Evolutionary conservation across 2,113 vertebrate species (phyloP), one percentile per base, ranked within the genome.

Genomic region (Ochotona curzoniae): DNA sequence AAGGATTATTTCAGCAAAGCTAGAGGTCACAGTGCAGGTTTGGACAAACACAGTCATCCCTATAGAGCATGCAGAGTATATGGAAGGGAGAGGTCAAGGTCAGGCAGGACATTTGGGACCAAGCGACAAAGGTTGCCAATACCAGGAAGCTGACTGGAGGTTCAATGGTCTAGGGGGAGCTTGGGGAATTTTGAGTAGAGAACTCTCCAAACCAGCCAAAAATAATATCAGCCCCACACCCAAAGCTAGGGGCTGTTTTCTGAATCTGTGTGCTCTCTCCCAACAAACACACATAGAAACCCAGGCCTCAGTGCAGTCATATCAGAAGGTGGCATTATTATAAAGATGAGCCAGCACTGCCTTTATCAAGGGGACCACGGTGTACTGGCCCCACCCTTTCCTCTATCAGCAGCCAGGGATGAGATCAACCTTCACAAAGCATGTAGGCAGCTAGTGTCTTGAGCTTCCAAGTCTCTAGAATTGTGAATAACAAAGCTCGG

Each of bases 111-210:
- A 2, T 32, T 10, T 17, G 54, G 67, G 54, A 70, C 12, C 54
- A 79, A 73, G 30, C n/a, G 9, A 32, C 38, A 32, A 74, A 63
- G 57, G 14, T 12, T 32, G 32, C 87, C n/a, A 80, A 20, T 9
- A 44, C 10, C 63, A 63, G 57, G 66, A 35, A 54, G 54, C 18
- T 75, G 75, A 47, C 11, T 8, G 18, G 64, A 54, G 51, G 79
- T 20, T 79, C 71, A 60, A 64, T 21, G 14, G 70, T 38, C 21
- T 51, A 25, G 28, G n/a, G 10, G 35, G 25, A 69, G 49, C 5
- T 49, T 12, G 74, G 70, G 76, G 91, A 60, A 20, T 83, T 49
- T 66, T 47, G 21, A 74, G 75, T 47, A 69, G 83, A 87, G 67
- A 75, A 47, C 26, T 23, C 2, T 47, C 61, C 25, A 28, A 23